These are phyloP conservation scores for Chloebia gouldiae DNA, from an alignment of 2,113 vertebrate genomes.

Conservation along the genomic window DNA sequence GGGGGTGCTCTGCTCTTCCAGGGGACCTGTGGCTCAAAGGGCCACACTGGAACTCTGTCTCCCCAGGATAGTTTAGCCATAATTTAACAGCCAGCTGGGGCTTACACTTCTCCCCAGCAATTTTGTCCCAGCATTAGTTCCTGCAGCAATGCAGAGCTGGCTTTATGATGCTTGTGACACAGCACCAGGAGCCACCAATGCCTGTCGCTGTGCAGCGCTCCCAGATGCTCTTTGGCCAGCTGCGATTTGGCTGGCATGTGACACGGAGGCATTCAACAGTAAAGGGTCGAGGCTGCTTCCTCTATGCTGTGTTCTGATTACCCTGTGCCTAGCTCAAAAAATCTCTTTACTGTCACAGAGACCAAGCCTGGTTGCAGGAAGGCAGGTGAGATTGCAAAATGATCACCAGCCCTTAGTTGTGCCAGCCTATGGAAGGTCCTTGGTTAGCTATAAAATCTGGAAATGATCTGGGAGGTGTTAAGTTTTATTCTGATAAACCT, in stretches of 20 bases:
- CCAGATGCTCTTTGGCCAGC: background rate
- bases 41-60: background rate
- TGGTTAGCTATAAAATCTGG: background rate
- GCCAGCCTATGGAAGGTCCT: background rate
- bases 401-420: background rate
- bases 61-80: background rate
- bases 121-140: background rate
- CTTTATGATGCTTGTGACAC: background rate
- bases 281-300: background rate
- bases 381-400: background rate
- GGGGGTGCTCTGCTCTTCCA: background rate
- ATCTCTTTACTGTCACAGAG: background rate
- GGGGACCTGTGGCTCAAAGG: background rate
- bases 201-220: accelerated
- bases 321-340: background rate
- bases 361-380: background rate
- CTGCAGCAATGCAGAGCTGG: background rate
- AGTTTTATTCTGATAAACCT: background rate
- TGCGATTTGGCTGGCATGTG: background rate
- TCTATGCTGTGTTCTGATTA: background rate
- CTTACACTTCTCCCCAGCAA: background rate
- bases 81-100: background rate
- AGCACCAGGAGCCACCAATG: background rate
- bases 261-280: accelerated
- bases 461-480: background rate